Percentiles rank a stretch among this genome's conserved stretches.
phyloP scores from a whole-genome alignment of 1,140 invertebrate genomes.

The Venturia canescens region DNA sequence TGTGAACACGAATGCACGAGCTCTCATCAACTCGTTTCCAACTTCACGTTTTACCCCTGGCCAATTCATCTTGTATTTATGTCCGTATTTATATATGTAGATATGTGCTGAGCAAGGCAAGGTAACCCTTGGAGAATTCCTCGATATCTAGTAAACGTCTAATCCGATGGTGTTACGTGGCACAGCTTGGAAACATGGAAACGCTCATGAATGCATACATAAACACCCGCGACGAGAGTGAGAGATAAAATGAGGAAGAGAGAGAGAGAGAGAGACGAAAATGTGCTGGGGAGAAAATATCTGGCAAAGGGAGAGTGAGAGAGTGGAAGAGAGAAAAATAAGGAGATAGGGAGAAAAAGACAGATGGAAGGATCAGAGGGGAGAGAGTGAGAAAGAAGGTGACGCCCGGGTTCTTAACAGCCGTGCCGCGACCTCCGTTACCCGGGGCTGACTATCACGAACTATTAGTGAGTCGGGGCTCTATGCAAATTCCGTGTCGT shows the following conservation, averaged over 20 bases:
- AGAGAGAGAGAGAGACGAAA: not conserved
- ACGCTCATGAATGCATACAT: conserved; percentile 31
- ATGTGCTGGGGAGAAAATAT: not conserved
- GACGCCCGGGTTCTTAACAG: conserved; percentile 39
- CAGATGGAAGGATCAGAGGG: not conserved
- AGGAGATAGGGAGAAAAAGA: not conserved
- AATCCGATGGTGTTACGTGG: conserved; percentile 24
- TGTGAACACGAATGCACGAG: not conserved
- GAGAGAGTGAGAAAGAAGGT: conserved; percentile 5
- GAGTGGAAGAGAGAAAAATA: conserved; percentile 10
- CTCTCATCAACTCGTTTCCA: not conserved
- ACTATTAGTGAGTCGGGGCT: conserved; percentile 71
- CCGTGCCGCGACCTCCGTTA: conserved; percentile 15
- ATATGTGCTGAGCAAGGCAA: not conserved
- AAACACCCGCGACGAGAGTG: conserved; percentile 18
- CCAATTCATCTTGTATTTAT: not conserved
- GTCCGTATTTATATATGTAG: not conserved
- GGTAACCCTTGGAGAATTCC: conserved; percentile 37
- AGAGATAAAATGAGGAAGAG: not conserved
- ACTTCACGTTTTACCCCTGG: not conserved
- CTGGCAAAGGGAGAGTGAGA: not conserved
- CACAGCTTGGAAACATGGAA: conserved; percentile 32
- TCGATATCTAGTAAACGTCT: conserved; percentile 38
- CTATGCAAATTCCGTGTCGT: conserved; percentile 70
- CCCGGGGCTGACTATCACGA: conserved; percentile 63